Percentiles rank a stretch among this genome's conserved stretches.
Conservation (phyloP, 1,140 invertebrate species). For the Dufourea novaeangliae region DNA sequence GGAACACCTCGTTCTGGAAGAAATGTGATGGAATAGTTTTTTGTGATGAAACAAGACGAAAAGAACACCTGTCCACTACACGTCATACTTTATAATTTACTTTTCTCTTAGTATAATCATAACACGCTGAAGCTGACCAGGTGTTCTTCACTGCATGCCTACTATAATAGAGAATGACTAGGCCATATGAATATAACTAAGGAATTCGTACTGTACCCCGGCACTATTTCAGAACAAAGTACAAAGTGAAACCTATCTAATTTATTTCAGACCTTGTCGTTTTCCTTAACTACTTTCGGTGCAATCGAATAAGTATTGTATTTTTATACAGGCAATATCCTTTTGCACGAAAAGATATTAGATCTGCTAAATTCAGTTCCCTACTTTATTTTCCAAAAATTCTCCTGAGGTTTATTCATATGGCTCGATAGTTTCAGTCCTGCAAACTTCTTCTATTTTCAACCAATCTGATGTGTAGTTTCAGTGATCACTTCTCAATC, state of each 20-base stretch:
- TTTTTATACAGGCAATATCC: conserved; percentile 53
- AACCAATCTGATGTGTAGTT: conserved; percentile 55
- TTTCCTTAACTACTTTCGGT: conserved; percentile 41
- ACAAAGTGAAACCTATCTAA: conserved; percentile 48
- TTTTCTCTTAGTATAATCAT: conserved; percentile 47
- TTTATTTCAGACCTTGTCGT: conserved; percentile 41
- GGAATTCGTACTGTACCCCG: conserved; percentile 39
- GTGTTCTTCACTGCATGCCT: conserved; percentile 48
- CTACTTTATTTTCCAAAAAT: conserved; percentile 48
- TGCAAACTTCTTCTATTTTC: conserved; percentile 54
- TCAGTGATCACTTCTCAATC: conserved; percentile 43
- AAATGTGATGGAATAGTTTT: conserved; percentile 52
- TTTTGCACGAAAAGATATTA: conserved; percentile 36
- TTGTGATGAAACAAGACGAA: conserved; percentile 41
- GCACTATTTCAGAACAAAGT: conserved; percentile 37
- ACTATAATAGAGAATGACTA: conserved; percentile 59
- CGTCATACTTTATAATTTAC: conserved; percentile 59
- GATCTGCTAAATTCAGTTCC: conserved; percentile 40
- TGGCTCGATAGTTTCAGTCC: conserved; percentile 60
- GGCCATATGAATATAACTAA: conserved; percentile 67
- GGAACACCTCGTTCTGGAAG: conserved; percentile 62
- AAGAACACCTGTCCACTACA: conserved; percentile 51
- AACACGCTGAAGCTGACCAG: conserved; percentile 55
- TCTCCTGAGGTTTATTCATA: conserved; percentile 65
- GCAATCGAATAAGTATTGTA: conserved; percentile 50